Evolutionary conservation across 1,140 invertebrate species (phyloP), one percentile per base, ranked within the genome.

Genomic region (Maniola jurtina): DNA sequence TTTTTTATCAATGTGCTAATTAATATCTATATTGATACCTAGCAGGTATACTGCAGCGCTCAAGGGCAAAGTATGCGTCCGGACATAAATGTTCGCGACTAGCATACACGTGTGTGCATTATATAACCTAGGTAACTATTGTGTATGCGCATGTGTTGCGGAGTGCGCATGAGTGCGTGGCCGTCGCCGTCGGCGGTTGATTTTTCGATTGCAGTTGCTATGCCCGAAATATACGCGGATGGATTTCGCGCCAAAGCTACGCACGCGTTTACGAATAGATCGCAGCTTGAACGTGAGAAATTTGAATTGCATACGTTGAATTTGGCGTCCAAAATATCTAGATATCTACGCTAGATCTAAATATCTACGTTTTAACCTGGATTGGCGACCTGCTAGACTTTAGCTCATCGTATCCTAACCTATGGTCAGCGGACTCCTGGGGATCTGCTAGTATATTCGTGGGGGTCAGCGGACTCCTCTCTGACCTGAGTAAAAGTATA

Each of bases 1-100:
- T 89, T 85, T 89, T 89, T 87, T 55, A 89, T 89, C 82, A 83
- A 89, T 84, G 80, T 85, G 85, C 81, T 83, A 88, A 86, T 88
- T 84, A 85, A 86, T 85, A 55, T 16, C 25, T 55, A 34, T 55
- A 25, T 55, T 34, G 52, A 55, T 79, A 81, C 85, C 83, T 84
- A 85, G 77, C 25, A 25, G 25, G 25, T 77, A 73, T 77, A 80
- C 79, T 82, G 84, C 81, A 83, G 75, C 76, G 77, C 76, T 88
- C 86, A 90, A 88, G 88, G 88, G 86, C 86, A 90, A 86, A 81
- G 77, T 84, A 86, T 85, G 77, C 76, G 84, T 77, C 79, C 86
- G 84, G 77, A 74, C 83, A 75, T 79, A 77, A 68, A 67, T 79
- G 74, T 75, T 70, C 70, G 76, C 80, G 72, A 70, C 68, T 72